Percentiles rank a stretch among this genome's conserved stretches.
Conservation (phyloP, 1,140 invertebrate genomes). For the Drosophila watanabei region DNA sequence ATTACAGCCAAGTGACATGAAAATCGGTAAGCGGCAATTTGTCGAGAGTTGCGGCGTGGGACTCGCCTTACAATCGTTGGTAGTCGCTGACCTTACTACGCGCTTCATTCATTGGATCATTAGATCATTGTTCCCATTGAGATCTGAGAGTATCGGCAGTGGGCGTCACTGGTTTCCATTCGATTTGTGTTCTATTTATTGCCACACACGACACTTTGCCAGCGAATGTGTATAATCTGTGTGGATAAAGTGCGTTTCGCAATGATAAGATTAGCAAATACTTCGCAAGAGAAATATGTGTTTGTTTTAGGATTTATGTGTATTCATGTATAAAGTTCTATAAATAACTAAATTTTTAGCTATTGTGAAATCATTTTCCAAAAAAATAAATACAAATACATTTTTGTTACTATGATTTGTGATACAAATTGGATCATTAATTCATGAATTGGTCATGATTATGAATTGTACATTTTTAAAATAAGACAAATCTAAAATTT, state of each 20-base stretch:
- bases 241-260: constrained; percentile 35
- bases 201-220: constrained; percentile 46
- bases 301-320: neutral
- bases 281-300: neutral
- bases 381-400: neutral
- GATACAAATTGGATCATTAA: neutral
- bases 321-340: neutral
- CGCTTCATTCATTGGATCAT: constrained; percentile 78
- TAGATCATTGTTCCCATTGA: constrained; percentile 66
- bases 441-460: neutral
- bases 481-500: too few species aligned
- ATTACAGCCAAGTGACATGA: constrained; percentile 48
- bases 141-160: constrained; percentile 41
- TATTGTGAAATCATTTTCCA: neutral
- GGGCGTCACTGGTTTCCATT: constrained; percentile 58
- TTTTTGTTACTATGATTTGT: neutral
- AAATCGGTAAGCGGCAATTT: constrained; percentile 70
- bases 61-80: constrained; percentile 35
- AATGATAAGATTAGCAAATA: constrained; percentile 17
- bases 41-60: constrained; percentile 11
- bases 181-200: constrained; percentile 60
- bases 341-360: neutral
- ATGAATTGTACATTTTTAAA: neutral
- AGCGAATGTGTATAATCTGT: constrained; percentile 26
- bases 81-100: constrained; percentile 65